A percentile compares a stretch with the other conserved stretches of the same genome.
phyloP scores from a whole-genome alignment of 2,113 vertebrate species.

The Macrotus californicus region DNA sequence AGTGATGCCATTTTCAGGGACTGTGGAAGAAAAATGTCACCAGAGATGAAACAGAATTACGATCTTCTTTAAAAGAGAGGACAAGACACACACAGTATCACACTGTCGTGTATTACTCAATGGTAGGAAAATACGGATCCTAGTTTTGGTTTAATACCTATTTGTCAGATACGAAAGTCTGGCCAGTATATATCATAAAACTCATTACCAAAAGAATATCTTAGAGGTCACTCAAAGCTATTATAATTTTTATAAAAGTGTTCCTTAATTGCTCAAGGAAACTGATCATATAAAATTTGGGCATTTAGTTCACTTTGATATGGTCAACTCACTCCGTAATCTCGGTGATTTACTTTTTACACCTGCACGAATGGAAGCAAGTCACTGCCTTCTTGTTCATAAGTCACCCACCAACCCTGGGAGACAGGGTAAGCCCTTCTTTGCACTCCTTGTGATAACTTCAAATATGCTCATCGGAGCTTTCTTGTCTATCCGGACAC shows the following conservation, averaged over 20 bases:
- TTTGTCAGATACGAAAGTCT: neutral
- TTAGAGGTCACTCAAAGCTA: neutral
- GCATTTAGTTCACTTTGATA: neutral
- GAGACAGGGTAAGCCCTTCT: neutral
- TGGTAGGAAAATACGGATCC: neutral
- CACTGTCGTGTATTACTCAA: neutral
- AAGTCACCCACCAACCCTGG: neutral
- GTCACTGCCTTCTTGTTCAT: neutral
- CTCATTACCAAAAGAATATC: neutral
- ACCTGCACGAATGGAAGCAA: neutral
- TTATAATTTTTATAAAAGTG: neutral
- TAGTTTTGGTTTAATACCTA: constrained; percentile 46
- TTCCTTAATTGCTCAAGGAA: neutral
- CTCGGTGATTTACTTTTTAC: neutral
- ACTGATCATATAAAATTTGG: neutral
- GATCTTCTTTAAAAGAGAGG: neutral
- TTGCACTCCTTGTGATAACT: neutral
- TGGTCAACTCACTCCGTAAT: neutral
- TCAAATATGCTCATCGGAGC: neutral
- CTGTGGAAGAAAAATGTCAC: constrained; percentile 70
- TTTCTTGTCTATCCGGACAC: neutral
- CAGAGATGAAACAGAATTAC: constrained; percentile 42
- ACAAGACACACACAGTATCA: neutral
- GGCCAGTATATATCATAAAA: constrained; percentile 11
- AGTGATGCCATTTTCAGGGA: neutral